Evolutionary conservation across 30 jellyfish, hydroid and myxozoan species (phyloP).

Genomic region (Aurelia coerulea): DNA sequence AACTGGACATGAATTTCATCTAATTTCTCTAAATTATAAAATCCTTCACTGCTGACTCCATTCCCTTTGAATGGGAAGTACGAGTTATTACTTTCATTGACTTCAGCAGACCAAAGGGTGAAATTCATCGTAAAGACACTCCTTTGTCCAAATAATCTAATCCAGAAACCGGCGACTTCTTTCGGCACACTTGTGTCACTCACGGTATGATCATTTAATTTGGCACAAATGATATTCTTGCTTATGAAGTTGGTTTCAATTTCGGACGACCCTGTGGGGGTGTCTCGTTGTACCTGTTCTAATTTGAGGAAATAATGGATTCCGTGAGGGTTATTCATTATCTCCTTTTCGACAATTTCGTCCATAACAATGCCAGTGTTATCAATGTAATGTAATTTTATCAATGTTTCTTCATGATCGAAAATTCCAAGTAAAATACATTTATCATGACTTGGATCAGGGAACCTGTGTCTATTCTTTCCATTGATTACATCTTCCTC

Average conservation of each 20-base stretch:
- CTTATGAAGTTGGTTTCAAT: conserved; percentile 11
- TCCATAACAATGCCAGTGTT: conserved; percentile 35
- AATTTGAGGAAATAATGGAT: conserved; percentile 51
- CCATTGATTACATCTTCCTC: conserved; percentile 72
- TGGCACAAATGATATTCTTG: conserved; percentile 56
- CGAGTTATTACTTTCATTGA: conserved; percentile 6
- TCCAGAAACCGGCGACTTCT: conserved; percentile 90
- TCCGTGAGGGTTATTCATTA: conserved; percentile 27
- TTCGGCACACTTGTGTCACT: conserved; percentile 74
- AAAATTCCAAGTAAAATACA: conserved; percentile 73
- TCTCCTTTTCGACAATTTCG: conserved; percentile 59
- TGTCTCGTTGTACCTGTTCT: conserved; percentile 53
- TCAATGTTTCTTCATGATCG: conserved; percentile 58
- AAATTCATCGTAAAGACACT: conserved; percentile 59
- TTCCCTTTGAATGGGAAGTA: conserved; percentile 14
- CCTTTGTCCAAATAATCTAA: conserved; percentile 73
- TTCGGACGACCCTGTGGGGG: conserved; percentile 37
- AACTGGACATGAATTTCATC: conserved; percentile 67
- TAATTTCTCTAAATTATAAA: conserved; percentile 42
- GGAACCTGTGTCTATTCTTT: conserved; percentile 75
- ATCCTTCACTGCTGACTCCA: conserved; percentile 18
- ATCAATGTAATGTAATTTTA: conserved; percentile 56
- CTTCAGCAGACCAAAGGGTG: conserved; percentile 84
- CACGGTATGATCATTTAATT: conserved; percentile 75
- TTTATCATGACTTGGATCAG: conserved; percentile 87